These are phyloP conservation scores for Epiblema foenella DNA, from an alignment of 2,888 invertebrate species.

Conservation along the genomic window DNA sequence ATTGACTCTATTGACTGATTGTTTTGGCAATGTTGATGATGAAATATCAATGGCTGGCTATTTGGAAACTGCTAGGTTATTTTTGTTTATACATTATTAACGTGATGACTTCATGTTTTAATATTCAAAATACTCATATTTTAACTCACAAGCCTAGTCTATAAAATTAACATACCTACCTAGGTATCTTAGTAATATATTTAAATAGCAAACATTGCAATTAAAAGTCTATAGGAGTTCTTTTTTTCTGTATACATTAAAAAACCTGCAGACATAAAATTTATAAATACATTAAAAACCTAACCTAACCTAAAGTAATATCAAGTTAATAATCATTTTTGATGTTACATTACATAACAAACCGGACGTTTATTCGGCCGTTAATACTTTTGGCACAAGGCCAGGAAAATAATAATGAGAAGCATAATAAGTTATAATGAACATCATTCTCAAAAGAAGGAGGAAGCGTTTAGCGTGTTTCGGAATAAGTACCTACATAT, in stretches of 20 bases:
- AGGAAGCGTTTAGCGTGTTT: too few relatives aligned
- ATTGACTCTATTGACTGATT: constrained; percentile 5
- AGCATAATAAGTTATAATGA: constrained; percentile 4
- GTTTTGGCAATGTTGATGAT: constrained; percentile 27
- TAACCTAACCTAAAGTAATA: constrained; percentile 1
- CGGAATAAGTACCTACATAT: too few relatives aligned
- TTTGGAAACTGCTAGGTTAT: constrained; percentile 8
- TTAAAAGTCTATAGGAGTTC: constrained; percentile 1
- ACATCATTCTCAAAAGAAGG: not conserved
- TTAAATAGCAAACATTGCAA: not conserved
- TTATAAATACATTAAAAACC: not conserved
- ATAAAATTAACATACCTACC: not conserved
- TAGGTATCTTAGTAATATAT: too few relatives aligned
- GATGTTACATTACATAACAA: constrained; percentile 40
- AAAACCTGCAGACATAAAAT: too few relatives aligned
- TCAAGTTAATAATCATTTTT: constrained; percentile 23
- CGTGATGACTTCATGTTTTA: constrained; percentile 5
- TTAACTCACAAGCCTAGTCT: not conserved
- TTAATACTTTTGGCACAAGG: constrained; percentile 24
- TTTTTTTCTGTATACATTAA: not conserved
- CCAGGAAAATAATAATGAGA: constrained; percentile 27
- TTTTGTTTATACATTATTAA: constrained; percentile 15
- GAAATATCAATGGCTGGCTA: constrained; percentile 12
- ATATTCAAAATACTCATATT: not conserved
- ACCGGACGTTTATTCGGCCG: constrained; percentile 26